Base-by-base conservation (phyloP, 2,888 invertebrate genomes). In the Drosophila differens region DNA sequence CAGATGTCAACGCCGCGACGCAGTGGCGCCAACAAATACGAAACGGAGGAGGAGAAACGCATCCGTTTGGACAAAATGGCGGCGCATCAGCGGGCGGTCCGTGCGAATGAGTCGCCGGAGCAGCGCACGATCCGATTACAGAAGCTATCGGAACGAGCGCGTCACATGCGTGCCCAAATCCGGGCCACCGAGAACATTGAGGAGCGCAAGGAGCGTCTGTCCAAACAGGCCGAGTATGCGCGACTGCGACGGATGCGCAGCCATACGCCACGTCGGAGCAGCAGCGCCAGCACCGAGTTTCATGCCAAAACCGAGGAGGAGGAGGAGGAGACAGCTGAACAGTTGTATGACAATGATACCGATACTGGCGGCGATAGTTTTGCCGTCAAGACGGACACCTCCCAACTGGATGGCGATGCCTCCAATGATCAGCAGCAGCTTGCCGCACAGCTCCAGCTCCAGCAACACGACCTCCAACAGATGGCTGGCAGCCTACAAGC, bases 141-240 rank as follows among this genome's bases (percentile, higher is more conserved):
- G 39, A 93, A 92, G 74, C 74, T 93, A 14, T 93, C 93, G 61
- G 93, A 93, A 64, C 81, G 93, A 12, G 93, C 93, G 22, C 92
- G 93, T 1, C 79, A 90, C 58, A 93, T 93, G 72, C 91, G 93
- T 3, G 93, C 93, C 28, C 91, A 93, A 75, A 87, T 93, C 62
- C 91, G 93, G 4, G 91, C 92, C 35, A 92, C 91, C 19, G 93
- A 93, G 85, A 77, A 88, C 4, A 82, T 88, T 2, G 92, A 92
- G 3, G 92, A 93, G 78, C 91, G 93, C 57, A 93, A 93, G 69
- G 76, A 88, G 41, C 91, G 93, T 3, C 80, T 93, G 9, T 89
- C 93, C 19, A 92, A 92, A 70, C 93, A 93, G 76, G 93, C 93
- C 0, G 93, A 93, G 58, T 93, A 93, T 60, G 93, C 93, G 0